phyloP scores from a whole-genome alignment of 2,113 vertebrate species.

The Ceyx margarethae region DNA sequence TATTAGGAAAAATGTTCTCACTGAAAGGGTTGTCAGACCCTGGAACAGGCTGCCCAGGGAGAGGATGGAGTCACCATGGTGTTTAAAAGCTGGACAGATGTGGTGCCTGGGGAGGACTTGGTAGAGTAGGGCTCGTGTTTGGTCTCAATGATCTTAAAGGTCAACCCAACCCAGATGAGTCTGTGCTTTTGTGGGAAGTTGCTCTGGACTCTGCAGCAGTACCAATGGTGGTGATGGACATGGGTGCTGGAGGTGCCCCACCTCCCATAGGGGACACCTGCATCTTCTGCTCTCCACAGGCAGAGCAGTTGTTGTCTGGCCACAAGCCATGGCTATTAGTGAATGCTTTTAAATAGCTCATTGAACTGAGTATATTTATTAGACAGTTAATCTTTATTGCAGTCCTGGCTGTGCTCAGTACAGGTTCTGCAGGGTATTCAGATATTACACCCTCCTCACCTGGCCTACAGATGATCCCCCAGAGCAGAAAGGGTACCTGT shows the following conservation, averaged over 20 bases:
- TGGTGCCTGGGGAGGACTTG: no score
- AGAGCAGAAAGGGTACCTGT: background rate
- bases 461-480: background rate
- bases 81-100: no score
- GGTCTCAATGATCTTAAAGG: no score
- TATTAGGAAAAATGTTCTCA: no score
- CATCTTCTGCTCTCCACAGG: background rate
- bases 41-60: no score
- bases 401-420: background rate
- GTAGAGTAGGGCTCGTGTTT: no score
- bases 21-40: no score
- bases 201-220: background rate
- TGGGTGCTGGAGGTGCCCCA: rapidly evolving
- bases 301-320: background rate
- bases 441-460: background rate
- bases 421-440: background rate
- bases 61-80: no score
- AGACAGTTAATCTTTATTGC: background rate
- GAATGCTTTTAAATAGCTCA: background rate
- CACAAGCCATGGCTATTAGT: background rate
- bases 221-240: background rate
- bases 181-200: background rate
- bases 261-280: rapidly evolving
- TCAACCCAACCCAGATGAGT: no score
- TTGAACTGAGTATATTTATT: background rate